Conservation (phyloP, 1,140 invertebrate species). For the Semibalanus balanoides region DNA sequence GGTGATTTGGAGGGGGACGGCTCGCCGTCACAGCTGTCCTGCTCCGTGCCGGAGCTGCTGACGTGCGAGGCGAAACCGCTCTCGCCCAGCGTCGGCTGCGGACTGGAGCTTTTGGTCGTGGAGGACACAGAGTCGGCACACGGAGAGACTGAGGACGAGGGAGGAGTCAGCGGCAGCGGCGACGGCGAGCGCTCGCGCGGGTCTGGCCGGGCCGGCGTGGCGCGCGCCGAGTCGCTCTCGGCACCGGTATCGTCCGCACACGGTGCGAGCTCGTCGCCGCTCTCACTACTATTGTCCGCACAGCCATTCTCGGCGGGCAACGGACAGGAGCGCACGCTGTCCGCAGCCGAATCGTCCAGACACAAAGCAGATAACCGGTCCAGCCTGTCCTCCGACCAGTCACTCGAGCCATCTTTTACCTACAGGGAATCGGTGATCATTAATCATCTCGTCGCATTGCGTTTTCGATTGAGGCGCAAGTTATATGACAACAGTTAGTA, state of each 20-base stretch:
- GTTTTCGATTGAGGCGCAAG: no score
- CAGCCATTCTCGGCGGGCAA: not conserved
- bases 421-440: not conserved
- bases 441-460: no score
- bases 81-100: not conserved
- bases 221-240: not conserved
- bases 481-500: no score
- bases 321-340: not conserved
- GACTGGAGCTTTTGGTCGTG: not conserved
- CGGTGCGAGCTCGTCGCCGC: not conserved
- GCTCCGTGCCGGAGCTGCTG: not conserved
- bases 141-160: not conserved
- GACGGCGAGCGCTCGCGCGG: not conserved
- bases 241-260: no score
- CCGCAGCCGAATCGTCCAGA: not conserved
- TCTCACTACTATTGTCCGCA: not conserved
- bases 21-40: not conserved
- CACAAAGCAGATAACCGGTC: not conserved
- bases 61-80: not conserved
- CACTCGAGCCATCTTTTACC: not conserved
- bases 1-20: not conserved
- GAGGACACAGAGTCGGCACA: not conserved
- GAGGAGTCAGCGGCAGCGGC: not conserved
- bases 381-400: not conserved
- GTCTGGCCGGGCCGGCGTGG: not conserved